A percentile compares a stretch with the other conserved stretches of the same genome.
Evolutionary conservation across 2,888 invertebrate species (phyloP).

Genomic region (Drosophila parthenogenetica): DNA sequence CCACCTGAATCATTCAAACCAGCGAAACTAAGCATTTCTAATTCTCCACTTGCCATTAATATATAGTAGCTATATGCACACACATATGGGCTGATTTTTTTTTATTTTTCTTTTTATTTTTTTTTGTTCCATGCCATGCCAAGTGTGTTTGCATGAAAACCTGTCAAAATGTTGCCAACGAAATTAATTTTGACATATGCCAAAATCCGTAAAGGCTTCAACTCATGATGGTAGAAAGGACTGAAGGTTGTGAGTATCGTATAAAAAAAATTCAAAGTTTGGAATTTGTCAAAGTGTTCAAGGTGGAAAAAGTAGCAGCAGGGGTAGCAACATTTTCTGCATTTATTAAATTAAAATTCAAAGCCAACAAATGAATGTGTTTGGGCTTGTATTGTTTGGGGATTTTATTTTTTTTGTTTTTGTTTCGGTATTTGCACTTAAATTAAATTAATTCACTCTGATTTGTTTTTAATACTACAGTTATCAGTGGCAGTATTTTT

Average conservation of each 20-base stretch:
- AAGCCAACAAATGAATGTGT: conserved; percentile 7
- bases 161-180: conserved; percentile 75
- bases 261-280: too few relatives aligned
- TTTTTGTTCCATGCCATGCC: conserved; percentile 32
- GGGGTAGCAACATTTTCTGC: conserved; percentile 3
- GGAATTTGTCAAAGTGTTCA: too few relatives aligned
- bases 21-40: neutral
- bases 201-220: conserved; percentile 68
- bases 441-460: conserved; percentile 13
- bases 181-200: conserved; percentile 79
- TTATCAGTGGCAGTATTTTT: neutral
- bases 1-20: neutral
- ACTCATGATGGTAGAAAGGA: neutral
- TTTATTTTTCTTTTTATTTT: too few relatives aligned
- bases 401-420: neutral
- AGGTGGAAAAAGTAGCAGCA: neutral
- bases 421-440: neutral
- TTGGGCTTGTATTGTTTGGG: neutral
- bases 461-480: conserved; percentile 2
- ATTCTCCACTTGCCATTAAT: neutral
- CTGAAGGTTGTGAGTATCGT: neutral
- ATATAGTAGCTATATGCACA: neutral
- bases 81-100: conserved; percentile 5
- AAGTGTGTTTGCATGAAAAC: conserved; percentile 72
- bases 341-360: conserved; percentile 50